Evolutionary conservation across 2,113 vertebrate species (phyloP).

Genomic region (Gambusia affinis): DNA sequence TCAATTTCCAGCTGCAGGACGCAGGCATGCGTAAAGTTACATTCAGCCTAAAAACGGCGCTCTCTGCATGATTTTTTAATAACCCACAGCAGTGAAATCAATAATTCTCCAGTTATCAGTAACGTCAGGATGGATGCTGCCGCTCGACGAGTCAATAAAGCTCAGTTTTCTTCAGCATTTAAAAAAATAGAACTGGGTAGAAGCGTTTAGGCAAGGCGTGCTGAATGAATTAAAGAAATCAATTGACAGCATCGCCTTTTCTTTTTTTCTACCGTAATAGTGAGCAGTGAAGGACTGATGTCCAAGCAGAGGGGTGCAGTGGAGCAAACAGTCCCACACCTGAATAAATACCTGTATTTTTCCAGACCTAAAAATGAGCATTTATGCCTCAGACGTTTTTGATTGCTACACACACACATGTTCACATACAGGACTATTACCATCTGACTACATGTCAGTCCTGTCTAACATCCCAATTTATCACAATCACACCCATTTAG

Average conservation of each 20-base stretch:
- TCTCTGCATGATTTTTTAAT: constrained; percentile 18
- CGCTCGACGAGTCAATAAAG: constrained; percentile 38
- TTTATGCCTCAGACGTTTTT: constrained; percentile 77
- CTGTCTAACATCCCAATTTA: constrained; percentile 78
- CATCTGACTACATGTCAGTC: constrained; percentile 75
- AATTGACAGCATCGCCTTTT: constrained; percentile 62
- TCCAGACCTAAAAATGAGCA: constrained; percentile 81
- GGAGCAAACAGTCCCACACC: constrained; percentile 69
- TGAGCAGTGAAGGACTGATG: constrained; percentile 57
- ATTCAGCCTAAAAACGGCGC: constrained; percentile 14
- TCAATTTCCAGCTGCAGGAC: constrained; percentile 54
- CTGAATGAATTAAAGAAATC: constrained; percentile 53
- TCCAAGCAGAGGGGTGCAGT: constrained; percentile 52
- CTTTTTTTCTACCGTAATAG: constrained; percentile 64
- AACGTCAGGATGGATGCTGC: constrained; percentile 35
- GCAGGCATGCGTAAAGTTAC: constrained; percentile 17
- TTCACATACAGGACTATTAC: constrained; percentile 73
- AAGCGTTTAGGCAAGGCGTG: constrained; percentile 40
- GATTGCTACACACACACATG: constrained; percentile 72
- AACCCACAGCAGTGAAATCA: constrained; percentile 43
- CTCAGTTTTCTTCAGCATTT: constrained; percentile 33
- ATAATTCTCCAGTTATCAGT: constrained; percentile 42
- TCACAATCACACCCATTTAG: constrained; percentile 78
- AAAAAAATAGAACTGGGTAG: constrained; percentile 40
- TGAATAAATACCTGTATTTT: constrained; percentile 84